Evolutionary conservation across 1,140 invertebrate species (phyloP), one percentile per base, ranked within the genome.

Genomic region (Scaptomyza montana): DNA sequence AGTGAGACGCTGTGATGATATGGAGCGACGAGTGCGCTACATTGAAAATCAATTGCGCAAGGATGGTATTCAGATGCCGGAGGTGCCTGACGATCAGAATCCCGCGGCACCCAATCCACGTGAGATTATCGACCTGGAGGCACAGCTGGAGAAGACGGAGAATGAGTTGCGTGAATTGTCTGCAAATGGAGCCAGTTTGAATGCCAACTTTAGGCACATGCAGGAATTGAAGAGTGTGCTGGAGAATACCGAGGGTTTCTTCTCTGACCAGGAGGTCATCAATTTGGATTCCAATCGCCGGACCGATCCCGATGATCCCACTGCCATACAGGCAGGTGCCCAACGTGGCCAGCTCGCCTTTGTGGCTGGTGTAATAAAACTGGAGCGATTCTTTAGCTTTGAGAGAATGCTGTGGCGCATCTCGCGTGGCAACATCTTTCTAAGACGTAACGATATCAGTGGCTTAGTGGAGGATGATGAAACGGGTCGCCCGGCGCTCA

Each of bases 21-120:
- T 98, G 97, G 97, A 99, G 92, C 93, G 97, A 28, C 97, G 98
- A 84, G 93, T 98, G 25, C 95, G 97, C 2, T 99, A 98, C 92
- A 95, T 99, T 76, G 98, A 99, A 90, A 95, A 96, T 7, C 98
- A 99, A 93, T 97, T 99, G 19, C 96, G 96, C 71, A 99, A 98
- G 92, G 98, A 99, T 92, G 95, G 94, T 0, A 94, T 96, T 0
- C 92, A 91, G 12, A 95, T 99, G 67, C 94, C 96, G 0, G 95
- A 97, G 63, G 95, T 97, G 56, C 94, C 94, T 2, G 97, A 98
- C 74, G 97, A 98, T 72, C 94, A 99, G 90, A 98, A 98, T 91
- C 98, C 98, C 0, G 97, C 98, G 91, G 98, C 99, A 10, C 99
- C 99, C 0, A 97, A 98, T 84, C 98, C 98, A 0, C 94, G 98